phyloP scores from a whole-genome alignment of 2,113 vertebrate genomes.

The Neomonachus schauinslandi region DNA sequence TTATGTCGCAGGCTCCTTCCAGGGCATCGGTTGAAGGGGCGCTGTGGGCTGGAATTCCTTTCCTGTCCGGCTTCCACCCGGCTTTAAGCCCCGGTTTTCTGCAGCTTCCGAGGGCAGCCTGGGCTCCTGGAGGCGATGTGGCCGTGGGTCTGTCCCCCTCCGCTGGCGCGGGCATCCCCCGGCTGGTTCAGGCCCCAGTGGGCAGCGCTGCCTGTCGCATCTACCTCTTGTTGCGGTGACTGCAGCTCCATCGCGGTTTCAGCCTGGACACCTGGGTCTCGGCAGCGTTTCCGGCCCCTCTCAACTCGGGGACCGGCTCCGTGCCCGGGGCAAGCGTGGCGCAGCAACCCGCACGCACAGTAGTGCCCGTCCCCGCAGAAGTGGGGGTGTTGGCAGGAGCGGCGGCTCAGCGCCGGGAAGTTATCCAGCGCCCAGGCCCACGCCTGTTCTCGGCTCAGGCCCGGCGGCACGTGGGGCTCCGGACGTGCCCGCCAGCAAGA shows the following conservation, averaged over 20 bases:
- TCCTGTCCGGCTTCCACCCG: no score
- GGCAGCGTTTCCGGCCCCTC: background rate
- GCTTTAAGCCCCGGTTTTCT: no score
- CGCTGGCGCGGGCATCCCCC: background rate
- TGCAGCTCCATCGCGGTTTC: background rate
- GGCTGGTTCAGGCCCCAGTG: background rate
- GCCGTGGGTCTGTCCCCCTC: rapidly evolving
- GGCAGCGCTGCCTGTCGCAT: background rate
- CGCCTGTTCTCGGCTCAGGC: background rate
- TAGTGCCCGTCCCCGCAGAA: rapidly evolving
- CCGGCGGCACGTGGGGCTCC: background rate
- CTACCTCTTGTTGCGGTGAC: background rate
- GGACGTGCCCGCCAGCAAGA: rapidly evolving
- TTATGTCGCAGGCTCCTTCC: background rate
- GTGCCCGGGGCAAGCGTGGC: rapidly evolving
- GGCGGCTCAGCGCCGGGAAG: background rate
- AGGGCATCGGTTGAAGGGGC: background rate
- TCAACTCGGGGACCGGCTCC: background rate
- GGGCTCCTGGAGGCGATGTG: no score
- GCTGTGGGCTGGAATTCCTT: background rate
- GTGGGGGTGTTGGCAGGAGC: no score
- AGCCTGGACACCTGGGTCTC: background rate
- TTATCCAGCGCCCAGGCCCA: slow-evolving; percentile 24
- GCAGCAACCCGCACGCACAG: rapidly evolving
- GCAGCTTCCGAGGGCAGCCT: no score